phyloP scores from a whole-genome alignment of 2,888 invertebrate species.

The Mesorhabditis belari region DNA sequence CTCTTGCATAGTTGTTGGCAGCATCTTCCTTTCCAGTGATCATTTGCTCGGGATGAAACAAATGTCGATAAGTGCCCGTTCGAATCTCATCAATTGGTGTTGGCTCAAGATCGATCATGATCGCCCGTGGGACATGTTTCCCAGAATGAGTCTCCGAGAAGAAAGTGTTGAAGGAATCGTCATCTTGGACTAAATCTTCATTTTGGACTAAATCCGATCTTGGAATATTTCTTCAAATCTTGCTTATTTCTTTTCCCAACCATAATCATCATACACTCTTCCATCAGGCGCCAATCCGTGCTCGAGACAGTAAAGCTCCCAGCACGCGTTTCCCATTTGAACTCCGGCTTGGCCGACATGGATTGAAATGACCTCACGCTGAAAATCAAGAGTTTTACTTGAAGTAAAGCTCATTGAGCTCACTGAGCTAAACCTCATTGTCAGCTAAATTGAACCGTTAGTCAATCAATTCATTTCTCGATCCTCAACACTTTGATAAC shows the following conservation, averaged over 20 bases:
- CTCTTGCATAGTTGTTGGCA: constrained; percentile 57
- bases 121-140: constrained; percentile 64
- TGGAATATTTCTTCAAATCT: neutral
- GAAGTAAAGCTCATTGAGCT: neutral
- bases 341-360: constrained; percentile 49
- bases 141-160: constrained; percentile 64
- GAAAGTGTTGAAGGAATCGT: constrained; percentile 79
- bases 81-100: constrained; percentile 54
- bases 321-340: constrained; percentile 59
- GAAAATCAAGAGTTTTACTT: constrained; percentile 1
- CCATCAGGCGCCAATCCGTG: constrained; percentile 60
- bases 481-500: no score
- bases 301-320: constrained; percentile 62
- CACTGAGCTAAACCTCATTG: neutral
- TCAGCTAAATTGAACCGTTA: no score
- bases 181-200: constrained; percentile 62
- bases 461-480: no score
- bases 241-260: constrained; percentile 4
- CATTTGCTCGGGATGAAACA: constrained; percentile 92
- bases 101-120: constrained; percentile 43
- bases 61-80: constrained; percentile 69
- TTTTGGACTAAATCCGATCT: neutral
- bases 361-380: constrained; percentile 46
- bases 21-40: constrained; percentile 59
- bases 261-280: constrained; percentile 33